These are phyloP conservation scores for Pristis pectinata DNA, from an alignment of 2,797 vertebrate genomes.

Conservation along the genomic window DNA sequence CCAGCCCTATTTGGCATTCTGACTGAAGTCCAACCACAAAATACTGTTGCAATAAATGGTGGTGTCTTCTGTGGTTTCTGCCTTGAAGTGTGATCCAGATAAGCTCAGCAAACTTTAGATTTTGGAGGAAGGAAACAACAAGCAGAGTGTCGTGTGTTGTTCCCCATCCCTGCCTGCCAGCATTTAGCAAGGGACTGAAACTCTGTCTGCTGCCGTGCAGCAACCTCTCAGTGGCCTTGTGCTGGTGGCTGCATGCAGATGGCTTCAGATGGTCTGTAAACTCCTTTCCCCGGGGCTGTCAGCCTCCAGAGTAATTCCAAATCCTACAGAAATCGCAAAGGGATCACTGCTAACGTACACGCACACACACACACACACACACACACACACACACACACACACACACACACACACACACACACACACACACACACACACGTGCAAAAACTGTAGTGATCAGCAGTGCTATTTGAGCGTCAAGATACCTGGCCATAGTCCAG, in stretches of 20 bases:
- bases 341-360: too few relatives aligned
- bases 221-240: background rate
- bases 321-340: background rate
- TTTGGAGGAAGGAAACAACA: background rate
- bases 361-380: too few relatives aligned
- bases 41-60: background rate
- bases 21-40: background rate
- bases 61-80: background rate
- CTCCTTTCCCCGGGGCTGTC: background rate
- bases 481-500: too few relatives aligned
- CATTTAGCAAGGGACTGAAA: background rate
- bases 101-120: too few relatives aligned
- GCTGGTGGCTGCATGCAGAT: too few relatives aligned
- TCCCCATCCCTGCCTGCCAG: background rate
- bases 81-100: background rate
- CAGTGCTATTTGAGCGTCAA: too few relatives aligned
- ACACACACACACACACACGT: too few relatives aligned
- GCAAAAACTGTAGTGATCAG: too few relatives aligned
- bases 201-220: background rate
- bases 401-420: too few relatives aligned
- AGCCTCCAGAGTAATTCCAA: background rate
- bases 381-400: too few relatives aligned
- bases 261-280: too few relatives aligned
- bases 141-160: background rate
- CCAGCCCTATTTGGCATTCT: too few relatives aligned